Evolutionary conservation across 2,888 invertebrate species (phyloP).

Genomic region (Caenorhabditis angaria): DNA sequence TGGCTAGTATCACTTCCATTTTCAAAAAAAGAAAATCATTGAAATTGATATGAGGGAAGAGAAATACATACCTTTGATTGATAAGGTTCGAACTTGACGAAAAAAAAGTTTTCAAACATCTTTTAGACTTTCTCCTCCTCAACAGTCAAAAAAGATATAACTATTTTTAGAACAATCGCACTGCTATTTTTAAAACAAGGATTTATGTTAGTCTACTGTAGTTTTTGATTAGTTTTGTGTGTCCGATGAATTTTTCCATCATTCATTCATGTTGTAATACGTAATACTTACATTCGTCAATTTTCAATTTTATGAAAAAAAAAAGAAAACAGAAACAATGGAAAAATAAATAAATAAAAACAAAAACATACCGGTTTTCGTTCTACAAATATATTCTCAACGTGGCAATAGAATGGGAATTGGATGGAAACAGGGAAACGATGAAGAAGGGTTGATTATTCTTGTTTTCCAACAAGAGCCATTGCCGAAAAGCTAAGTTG

Average conservation of each 20-base stretch:
- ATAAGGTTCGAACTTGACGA: neutral
- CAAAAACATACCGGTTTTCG: slow-evolving; percentile 1
- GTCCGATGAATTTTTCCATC: too few relatives aligned
- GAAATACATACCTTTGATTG: neutral
- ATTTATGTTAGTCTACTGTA: too few relatives aligned
- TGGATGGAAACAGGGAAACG: too few relatives aligned
- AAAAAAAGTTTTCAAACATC: neutral
- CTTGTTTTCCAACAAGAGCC: slow-evolving; percentile 59
- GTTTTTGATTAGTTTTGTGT: too few relatives aligned
- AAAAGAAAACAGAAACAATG: slow-evolving; percentile 1
- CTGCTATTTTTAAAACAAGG: too few relatives aligned
- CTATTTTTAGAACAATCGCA: slow-evolving; percentile 4
- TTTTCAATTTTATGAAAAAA: neutral
- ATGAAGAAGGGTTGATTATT: neutral
- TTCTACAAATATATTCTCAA: neutral
- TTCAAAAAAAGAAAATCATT: neutral
- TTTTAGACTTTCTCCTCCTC: too few relatives aligned
- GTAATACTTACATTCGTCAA: neutral
- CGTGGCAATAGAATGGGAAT: neutral
- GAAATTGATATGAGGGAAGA: neutral
- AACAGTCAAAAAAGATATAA: too few relatives aligned
- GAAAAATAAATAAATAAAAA: neutral
- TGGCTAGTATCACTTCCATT: neutral
- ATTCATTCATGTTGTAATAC: neutral
- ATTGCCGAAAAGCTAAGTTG: slow-evolving; percentile 63